A percentile compares a stretch with the other conserved stretches of the same genome.
These are phyloP conservation scores for Candidula unifasciata DNA, from an alignment of 2,888 invertebrate genomes.

Conservation along the genomic window DNA sequence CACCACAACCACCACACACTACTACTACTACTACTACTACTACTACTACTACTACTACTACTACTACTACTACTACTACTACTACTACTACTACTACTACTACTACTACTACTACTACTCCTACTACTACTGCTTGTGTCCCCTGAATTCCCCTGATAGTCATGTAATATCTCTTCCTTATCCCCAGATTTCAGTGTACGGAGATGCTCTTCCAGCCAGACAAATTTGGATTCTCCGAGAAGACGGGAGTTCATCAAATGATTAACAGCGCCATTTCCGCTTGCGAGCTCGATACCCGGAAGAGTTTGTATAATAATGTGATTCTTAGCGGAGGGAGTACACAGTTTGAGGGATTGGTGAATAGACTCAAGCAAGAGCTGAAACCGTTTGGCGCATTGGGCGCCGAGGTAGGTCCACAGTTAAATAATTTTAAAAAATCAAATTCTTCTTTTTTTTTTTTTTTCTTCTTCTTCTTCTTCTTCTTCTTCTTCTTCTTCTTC, in stretches of 20 bases:
- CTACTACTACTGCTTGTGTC: no score
- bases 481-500: no score
- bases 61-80: no score
- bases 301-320: conserved; percentile 29
- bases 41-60: no score
- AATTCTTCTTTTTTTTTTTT: no score
- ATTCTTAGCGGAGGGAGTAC: conserved; percentile 33
- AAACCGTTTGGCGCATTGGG: neutral
- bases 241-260: conserved; percentile 17
- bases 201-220: conserved; percentile 25
- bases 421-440: no score
- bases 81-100: no score
- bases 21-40: no score
- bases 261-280: conserved; percentile 26
- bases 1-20: no score
- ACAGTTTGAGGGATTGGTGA: conserved; percentile 11
- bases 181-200: conserved; percentile 6
- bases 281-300: conserved; percentile 27
- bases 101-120: no score
- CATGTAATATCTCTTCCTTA: neutral
- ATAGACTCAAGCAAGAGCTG: conserved; percentile 12
- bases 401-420: conserved; percentile 21
- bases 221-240: neutral
- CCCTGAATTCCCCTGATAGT: no score
- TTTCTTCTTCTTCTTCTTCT: no score